Evolutionary conservation across 2,797 vertebrate genomes (phyloP), one percentile per base, ranked within the genome.

Genomic region (Lophotriccus pileatus): DNA sequence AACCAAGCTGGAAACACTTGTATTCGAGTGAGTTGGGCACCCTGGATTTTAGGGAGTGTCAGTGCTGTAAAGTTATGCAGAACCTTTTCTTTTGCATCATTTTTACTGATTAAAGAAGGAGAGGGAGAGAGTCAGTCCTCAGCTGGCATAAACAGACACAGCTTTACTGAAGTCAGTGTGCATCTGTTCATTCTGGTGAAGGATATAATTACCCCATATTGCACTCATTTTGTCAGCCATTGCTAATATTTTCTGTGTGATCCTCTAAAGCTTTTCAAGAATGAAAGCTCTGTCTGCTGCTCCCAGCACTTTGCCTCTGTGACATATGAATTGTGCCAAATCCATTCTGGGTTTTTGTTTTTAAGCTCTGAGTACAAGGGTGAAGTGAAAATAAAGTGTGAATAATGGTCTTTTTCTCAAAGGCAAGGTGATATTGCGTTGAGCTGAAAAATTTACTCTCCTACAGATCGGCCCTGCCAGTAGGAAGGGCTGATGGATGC

Each of bases 381-480:
- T 92, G 91, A 97, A 96, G 95, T 95, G 94, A 96, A 95, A 97
- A 97, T 95, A 91, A 97, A 95, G 91, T 93, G 93, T 92, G 93
- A 94, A 93, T 93, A 95, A 93, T 95, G 88, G 67, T 76, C 86
- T 90, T 95, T 89, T 77, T 90, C 76, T 95, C 79, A 91, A 91
- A 96, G 84, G 79, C 92, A 87, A 85, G 46, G 78, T 95, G 94
- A 84, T 94, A 67, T 11, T 78, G 75, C 2, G 7, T 82, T 92
- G 70, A 70, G 75, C 86, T 89, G 94, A 82, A 89, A 95, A 97
- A 95, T 80, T 84, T 76, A 41, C 63, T 90, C 85, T 93, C 55
- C 2, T 90, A 63, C 70, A 90, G 90, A 94, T 91, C 32, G 0
- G 84, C 70, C 56, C 90, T 95, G 85, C 70, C 69, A 64, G 67